Percentiles rank a stretch among this genome's conserved stretches.
Evolutionary conservation across 2,113 vertebrate species (phyloP).

Genomic region (Callaeas wilsoni): DNA sequence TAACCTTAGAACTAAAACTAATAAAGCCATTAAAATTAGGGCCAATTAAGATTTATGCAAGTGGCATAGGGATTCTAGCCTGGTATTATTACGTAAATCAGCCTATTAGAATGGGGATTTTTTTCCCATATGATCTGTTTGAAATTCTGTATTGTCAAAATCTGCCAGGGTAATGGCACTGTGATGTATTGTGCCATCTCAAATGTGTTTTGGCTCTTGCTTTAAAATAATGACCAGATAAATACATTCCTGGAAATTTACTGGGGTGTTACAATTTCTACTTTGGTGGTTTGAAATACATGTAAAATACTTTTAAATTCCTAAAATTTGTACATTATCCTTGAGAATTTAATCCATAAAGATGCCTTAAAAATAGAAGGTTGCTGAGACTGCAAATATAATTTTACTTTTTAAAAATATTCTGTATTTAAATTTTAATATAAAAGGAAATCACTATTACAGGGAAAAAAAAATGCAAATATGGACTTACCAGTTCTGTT

Average conservation of each 20-base stretch:
- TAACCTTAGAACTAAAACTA: neutral
- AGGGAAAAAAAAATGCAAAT: neutral
- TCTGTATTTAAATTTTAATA: neutral
- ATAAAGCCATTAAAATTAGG: slow-evolving; percentile 3
- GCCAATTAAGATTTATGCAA: neutral
- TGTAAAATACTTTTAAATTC: neutral
- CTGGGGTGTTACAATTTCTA: neutral
- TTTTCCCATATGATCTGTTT: neutral
- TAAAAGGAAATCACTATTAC: neutral
- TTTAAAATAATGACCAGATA: neutral
- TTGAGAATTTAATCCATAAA: neutral
- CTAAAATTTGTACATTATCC: neutral
- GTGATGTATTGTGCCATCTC: neutral
- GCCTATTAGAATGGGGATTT: neutral
- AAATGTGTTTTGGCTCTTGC: neutral
- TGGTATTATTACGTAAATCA: neutral
- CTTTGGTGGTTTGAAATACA: neutral
- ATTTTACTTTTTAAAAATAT: neutral
- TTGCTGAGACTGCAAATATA: neutral
- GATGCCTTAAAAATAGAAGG: neutral
- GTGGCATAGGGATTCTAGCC: neutral
- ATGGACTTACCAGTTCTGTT: neutral
- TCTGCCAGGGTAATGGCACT: neutral
- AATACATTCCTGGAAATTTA: neutral
- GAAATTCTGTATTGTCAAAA: slow-evolving; percentile 1